Conservation (phyloP, 2,888 invertebrate species). For the Drosophila sordidula region DNA sequence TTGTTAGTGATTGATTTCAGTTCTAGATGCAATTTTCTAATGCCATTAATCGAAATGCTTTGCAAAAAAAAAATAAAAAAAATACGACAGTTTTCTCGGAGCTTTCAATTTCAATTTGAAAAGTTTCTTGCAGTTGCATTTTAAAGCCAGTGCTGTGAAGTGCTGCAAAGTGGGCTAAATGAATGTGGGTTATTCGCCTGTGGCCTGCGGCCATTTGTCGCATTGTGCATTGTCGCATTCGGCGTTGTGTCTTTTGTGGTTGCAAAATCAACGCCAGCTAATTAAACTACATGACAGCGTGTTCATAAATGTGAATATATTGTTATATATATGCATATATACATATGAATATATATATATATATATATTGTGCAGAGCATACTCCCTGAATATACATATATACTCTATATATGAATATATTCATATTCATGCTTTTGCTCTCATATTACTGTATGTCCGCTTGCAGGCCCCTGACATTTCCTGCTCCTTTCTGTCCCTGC, state of each 20-base stretch:
- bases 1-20: conserved; percentile 6
- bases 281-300: conserved; percentile 58
- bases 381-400: neutral
- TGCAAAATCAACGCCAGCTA: conserved; percentile 59
- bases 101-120: neutral
- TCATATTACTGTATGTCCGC: conserved; percentile 40
- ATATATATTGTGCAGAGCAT: neutral
- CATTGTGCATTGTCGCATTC: conserved; percentile 33
- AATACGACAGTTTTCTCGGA: neutral
- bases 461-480: conserved; percentile 43
- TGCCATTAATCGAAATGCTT: conserved; percentile 15
- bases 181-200: conserved; percentile 44
- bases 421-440: conserved; percentile 20
- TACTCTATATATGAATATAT: conserved; percentile 8
- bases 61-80: neutral
- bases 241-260: conserved; percentile 38
- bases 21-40: conserved; percentile 13
- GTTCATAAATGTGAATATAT: conserved; percentile 53
- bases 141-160: neutral
- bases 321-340: conserved; percentile 18
- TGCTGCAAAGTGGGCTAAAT: conserved; percentile 18
- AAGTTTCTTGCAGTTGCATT: conserved; percentile 1
- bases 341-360: neutral
- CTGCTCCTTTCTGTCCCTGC: neutral
- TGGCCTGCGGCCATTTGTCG: conserved; percentile 53